phyloP scores from a whole-genome alignment of 2,888 invertebrate genomes.

The Junonia oenone region DNA sequence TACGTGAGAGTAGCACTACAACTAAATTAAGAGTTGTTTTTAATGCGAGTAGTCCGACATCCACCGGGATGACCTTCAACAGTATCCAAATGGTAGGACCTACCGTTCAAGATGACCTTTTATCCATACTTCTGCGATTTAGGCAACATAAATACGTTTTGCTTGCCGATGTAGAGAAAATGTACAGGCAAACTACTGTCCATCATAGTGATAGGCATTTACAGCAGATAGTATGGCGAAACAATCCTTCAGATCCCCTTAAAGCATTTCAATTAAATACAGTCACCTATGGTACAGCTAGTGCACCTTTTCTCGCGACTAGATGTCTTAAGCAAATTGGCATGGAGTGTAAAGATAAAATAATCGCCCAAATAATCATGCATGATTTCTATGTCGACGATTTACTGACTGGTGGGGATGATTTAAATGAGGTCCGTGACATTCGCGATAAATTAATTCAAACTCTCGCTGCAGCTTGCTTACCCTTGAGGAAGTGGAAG shows the following conservation, averaged over 20 bases:
- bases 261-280: conserved; percentile 30
- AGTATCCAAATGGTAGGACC: conserved; percentile 30
- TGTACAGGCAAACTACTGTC: conserved; percentile 28
- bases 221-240: conserved; percentile 30
- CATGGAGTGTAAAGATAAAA: conserved; percentile 22
- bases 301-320: conserved; percentile 33
- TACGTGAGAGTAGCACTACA: neutral
- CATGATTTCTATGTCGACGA: conserved; percentile 34
- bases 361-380: conserved; percentile 23
- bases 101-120: conserved; percentile 30
- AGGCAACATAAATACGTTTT: conserved; percentile 28
- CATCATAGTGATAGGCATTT: conserved; percentile 16
- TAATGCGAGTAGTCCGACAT: conserved; percentile 9
- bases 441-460: conserved; percentile 17
- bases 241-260: conserved; percentile 18
- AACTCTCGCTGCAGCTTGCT: conserved; percentile 27
- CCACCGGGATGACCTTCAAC: conserved; percentile 26
- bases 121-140: conserved; percentile 31
- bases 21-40: conserved; percentile 14
- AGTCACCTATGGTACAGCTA: conserved; percentile 34
- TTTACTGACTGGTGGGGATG: conserved; percentile 22
- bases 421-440: conserved; percentile 11
- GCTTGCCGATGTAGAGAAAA: conserved; percentile 32
- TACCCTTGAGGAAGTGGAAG: conserved; percentile 32
- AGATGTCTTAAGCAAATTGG: conserved; percentile 30